These are phyloP conservation scores for Lanius collurio DNA, from an alignment of 2,113 vertebrate species.

Conservation along the genomic window DNA sequence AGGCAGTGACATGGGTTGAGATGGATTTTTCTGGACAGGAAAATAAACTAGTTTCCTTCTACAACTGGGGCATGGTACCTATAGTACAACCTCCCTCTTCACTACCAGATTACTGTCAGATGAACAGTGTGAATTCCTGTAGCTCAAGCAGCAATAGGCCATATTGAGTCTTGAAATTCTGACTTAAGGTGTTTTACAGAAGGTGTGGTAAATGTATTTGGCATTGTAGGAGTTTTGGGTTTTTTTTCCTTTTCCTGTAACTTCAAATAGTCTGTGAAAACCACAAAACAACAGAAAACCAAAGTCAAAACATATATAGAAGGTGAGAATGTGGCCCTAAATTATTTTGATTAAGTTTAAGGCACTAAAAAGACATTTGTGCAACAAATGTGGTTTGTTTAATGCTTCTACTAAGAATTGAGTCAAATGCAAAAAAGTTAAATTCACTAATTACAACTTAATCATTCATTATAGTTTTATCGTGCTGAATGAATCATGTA, in stretches of 20 bases:
- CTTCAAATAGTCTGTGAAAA: not conserved
- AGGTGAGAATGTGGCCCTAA: not conserved
- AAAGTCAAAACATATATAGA: not conserved
- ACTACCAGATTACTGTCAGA: not conserved
- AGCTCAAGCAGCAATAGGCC: not conserved
- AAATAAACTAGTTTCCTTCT: not conserved
- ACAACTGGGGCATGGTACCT: accelerated
- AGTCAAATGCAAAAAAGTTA: not conserved
- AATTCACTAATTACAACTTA: not conserved
- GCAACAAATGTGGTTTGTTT: not conserved
- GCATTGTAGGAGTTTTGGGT: not conserved
- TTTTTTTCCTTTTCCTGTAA: not conserved
- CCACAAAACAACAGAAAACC: not conserved
- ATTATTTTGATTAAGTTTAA: not conserved
- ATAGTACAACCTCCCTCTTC: not conserved
- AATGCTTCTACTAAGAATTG: not conserved
- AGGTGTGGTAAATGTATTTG: not conserved
- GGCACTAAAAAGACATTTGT: not conserved
- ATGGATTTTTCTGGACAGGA: not conserved
- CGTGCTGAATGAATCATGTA: not conserved
- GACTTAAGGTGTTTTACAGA: not conserved
- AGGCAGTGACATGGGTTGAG: accelerated
- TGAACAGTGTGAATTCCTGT: not conserved
- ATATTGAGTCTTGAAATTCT: not conserved
- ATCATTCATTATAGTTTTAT: not conserved